phyloP scores from a whole-genome alignment of 2,797 vertebrate species.

The Scyliorhinus canicula region DNA sequence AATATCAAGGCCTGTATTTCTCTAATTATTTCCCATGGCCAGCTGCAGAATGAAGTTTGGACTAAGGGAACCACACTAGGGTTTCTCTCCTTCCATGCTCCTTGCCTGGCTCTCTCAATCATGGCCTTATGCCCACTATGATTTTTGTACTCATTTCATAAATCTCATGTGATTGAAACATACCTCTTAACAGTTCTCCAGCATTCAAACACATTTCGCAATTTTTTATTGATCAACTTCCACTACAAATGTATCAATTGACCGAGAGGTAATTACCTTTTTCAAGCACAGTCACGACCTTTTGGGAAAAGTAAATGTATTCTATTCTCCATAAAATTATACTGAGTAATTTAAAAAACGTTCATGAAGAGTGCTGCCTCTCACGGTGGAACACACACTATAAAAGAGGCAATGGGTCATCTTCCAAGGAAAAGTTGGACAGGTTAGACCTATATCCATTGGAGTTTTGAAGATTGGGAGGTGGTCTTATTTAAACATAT shows the following conservation, averaged over 20 bases:
- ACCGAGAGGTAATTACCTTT: not conserved
- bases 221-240: not conserved
- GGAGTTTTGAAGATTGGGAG: too few species aligned
- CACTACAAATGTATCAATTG: not conserved
- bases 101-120: not conserved
- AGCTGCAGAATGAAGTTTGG: not conserved
- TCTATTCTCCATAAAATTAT: not conserved
- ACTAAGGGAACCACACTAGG: not conserved
- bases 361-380: too few species aligned
- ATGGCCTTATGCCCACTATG: not conserved
- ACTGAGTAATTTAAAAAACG: too few species aligned
- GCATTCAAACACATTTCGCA: not conserved
- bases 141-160: not conserved
- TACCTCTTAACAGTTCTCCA: too few species aligned
- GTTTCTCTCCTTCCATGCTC: not conserved
- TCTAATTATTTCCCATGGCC: not conserved
- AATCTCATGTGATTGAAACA: not conserved
- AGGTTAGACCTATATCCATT: too few species aligned
- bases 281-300: not conserved
- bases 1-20: not conserved
- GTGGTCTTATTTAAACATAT: too few species aligned
- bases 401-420: too few species aligned
- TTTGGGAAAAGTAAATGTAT: not conserved
- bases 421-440: too few species aligned
- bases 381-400: too few species aligned